Conservation (phyloP, 2,113 vertebrate genomes). For the Tonatia bakeri region DNA sequence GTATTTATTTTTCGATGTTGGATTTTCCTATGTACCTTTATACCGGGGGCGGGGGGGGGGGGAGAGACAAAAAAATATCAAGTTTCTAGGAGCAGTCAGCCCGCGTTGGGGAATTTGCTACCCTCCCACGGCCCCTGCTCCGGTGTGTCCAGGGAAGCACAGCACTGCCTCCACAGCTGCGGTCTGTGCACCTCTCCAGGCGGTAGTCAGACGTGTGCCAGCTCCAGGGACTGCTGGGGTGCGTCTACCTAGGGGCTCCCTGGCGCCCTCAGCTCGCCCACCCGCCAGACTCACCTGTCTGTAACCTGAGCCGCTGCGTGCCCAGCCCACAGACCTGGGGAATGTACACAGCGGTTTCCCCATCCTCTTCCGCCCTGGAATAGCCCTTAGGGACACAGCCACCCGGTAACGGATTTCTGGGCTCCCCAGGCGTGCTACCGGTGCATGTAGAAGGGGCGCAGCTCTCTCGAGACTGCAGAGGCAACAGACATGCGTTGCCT, state of each 20-base stretch:
- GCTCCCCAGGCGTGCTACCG: background rate
- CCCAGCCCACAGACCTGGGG: background rate
- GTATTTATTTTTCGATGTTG: background rate
- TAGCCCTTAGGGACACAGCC: slow-evolving; percentile 62
- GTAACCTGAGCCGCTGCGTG: slow-evolving; percentile 59
- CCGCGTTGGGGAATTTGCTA: background rate
- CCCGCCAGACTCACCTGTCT: slow-evolving; percentile 67
- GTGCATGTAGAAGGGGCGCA: background rate
- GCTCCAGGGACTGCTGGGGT: background rate
- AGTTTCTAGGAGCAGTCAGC: background rate
- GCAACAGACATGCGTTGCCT: background rate
- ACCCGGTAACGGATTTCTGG: slow-evolving; percentile 73
- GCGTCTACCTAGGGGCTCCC: background rate
- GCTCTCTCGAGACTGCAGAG: background rate
- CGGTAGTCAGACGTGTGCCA: background rate
- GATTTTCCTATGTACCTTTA: background rate
- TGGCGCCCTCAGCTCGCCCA: background rate
- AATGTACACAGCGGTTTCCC: slow-evolving; percentile 40
- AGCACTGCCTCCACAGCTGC: background rate
- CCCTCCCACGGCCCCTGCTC: background rate
- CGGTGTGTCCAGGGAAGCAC: background rate
- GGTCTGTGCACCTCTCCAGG: background rate
- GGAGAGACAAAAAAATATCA: background rate
- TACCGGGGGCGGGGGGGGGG: background rate
- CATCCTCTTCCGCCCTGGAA: slow-evolving; percentile 43